Evolutionary conservation across 2,113 vertebrate species (phyloP).

Genomic region (Odocoileus virginianus): DNA sequence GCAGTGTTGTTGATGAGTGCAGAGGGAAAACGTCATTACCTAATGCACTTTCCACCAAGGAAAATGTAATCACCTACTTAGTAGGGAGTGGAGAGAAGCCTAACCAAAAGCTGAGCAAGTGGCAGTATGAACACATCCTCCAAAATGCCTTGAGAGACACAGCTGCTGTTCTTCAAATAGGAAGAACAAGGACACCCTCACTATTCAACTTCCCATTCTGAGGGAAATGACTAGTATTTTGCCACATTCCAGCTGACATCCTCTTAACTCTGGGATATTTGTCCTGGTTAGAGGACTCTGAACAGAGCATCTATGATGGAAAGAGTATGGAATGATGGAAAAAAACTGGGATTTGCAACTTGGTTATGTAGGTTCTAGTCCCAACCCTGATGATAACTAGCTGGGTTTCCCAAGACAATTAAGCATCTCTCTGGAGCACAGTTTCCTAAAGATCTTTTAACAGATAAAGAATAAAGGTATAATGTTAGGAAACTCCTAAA

Average conservation of each 20-base stretch:
- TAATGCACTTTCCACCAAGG: conserved; percentile 58
- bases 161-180: not conserved
- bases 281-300: not conserved
- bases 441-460: not conserved
- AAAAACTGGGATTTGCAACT: not conserved
- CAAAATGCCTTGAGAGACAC: not conserved
- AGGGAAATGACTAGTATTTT: not conserved
- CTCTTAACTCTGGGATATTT: not conserved
- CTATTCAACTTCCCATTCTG: not conserved
- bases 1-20: not conserved
- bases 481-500: not conserved
- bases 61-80: conserved; percentile 59
- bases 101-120: not conserved
- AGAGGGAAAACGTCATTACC: conserved; percentile 51
- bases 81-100: not conserved
- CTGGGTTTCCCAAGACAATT: not conserved
- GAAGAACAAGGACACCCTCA: not conserved
- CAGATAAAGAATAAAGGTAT: not conserved
- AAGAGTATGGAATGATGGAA: not conserved
- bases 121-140: not conserved
- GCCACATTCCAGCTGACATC: not conserved
- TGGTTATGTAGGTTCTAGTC: not conserved
- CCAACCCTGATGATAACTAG: not conserved
- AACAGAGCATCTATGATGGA: not conserved
- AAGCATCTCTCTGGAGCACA: not conserved